Evolutionary conservation across 1,140 invertebrate species (phyloP), one percentile per base, ranked within the genome.

Genomic region (Aphaenogaster rudis): DNA sequence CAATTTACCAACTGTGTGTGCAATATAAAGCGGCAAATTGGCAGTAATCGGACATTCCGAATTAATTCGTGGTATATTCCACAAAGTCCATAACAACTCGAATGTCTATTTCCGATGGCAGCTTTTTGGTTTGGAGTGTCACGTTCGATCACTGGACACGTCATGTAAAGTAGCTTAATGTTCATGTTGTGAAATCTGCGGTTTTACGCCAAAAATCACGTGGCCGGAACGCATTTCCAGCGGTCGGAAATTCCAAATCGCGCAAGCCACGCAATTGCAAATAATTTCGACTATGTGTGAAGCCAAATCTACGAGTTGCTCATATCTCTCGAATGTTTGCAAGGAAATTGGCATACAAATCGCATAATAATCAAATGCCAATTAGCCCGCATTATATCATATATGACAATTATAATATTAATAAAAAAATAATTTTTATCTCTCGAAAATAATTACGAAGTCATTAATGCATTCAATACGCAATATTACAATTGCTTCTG

Each of bases 11-110:
- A 59, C 67, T 74, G 28, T 33, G 11, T 11, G 13, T 54, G 54
- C 42, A 74, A 84, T 42, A 48, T 84, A 84, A 76, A 84, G 33
- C 67, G 66, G 28, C 69, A 76, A 84, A 84, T 84, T 17, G 80
- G 13, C 69, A 36, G 45, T 76, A 84, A 84, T 76, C 54, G 80
- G 48, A 59, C 57, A 76, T 76, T 61, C 69, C 69, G 33, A 84
- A 84, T 84, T 84, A 84, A 76, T 61, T 74, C 69, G 69, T 42
- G 69, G 54, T 50, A 74, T 39, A 50, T 48, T 61, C 54, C 28
- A 45, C 52, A 48, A 84, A 84, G 67, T 82, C 67, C 80, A 61
- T 82, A 74, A 69, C 64, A 61, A 80, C 61, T n/a, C 61, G 28
- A 48, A 59, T 61, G 39, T 74, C 39, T 72, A 74, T 74, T 74